phyloP scores from a whole-genome alignment of 2,797 vertebrate species.

The Molossus molossus region DNA sequence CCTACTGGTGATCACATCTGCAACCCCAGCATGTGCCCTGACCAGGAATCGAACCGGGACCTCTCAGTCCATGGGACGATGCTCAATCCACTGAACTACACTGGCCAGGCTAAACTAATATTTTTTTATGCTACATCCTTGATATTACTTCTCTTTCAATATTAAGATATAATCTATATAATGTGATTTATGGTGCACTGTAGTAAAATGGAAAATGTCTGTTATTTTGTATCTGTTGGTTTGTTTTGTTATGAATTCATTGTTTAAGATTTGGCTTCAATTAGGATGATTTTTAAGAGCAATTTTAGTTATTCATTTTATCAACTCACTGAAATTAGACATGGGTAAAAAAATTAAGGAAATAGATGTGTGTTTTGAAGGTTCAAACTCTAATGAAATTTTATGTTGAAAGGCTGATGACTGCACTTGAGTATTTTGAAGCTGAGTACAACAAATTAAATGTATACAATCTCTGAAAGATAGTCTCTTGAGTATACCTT shows the following conservation, averaged over 20 bases:
- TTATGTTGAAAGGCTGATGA: background rate
- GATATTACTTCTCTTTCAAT: background rate
- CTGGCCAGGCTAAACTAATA: too few species aligned
- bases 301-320: background rate
- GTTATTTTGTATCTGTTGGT: background rate
- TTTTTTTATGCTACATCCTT: background rate
- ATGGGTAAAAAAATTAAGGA: background rate
- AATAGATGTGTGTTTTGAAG: background rate
- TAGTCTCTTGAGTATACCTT: background rate
- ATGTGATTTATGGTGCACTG: background rate
- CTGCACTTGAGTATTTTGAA: background rate
- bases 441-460: background rate
- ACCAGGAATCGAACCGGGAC: too few species aligned
- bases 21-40: too few species aligned
- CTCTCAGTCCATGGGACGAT: too few species aligned
- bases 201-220: background rate
- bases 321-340: background rate
- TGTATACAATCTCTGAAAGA: background rate
- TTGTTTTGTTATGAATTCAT: background rate
- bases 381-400: background rate
- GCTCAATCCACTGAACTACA: too few species aligned
- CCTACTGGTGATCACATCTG: too few species aligned
- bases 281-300: constrained; percentile 26
- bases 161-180: background rate
- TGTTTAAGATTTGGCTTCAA: background rate